Conservation (phyloP, 2,797 vertebrate genomes). For the Acanthurus leucopareius region DNA sequence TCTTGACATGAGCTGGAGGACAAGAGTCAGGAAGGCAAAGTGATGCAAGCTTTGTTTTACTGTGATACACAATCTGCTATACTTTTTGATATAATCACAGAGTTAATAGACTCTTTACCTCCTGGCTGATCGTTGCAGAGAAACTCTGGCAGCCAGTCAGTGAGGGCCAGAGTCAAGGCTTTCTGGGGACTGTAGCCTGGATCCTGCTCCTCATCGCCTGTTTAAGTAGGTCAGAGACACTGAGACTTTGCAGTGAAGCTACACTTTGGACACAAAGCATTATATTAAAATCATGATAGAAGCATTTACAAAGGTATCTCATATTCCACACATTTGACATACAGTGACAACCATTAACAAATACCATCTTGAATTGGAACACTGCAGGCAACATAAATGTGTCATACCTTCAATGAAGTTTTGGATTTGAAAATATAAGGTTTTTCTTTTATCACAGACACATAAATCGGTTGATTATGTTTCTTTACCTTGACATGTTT, state of each 20-base stretch:
- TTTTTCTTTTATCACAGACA: too few relatives aligned
- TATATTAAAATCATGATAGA: not conserved
- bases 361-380: too few relatives aligned
- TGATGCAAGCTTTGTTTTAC: not conserved
- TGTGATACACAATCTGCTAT: not conserved
- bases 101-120: conserved; percentile 64
- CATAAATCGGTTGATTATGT: too few relatives aligned
- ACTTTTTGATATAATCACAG: not conserved
- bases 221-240: conserved; percentile 22
- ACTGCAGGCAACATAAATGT: too few relatives aligned
- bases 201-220: conserved; percentile 92
- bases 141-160: conserved; percentile 96
- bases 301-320: not conserved
- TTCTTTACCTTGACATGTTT: too few relatives aligned
- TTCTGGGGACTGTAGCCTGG: conserved; percentile 93
- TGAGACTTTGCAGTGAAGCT: not conserved
- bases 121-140: conserved; percentile 80
- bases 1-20: conserved; percentile 59
- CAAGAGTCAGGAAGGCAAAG: conserved; percentile 35
- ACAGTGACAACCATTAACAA: not conserved
- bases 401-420: too few relatives aligned
- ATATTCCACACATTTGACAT: not conserved
- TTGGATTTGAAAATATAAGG: too few relatives aligned
- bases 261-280: not conserved
- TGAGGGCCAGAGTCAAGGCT: conserved; percentile 93